These are phyloP conservation scores for Campoletis raptor DNA, from an alignment of 2,888 invertebrate species.

Conservation along the genomic window DNA sequence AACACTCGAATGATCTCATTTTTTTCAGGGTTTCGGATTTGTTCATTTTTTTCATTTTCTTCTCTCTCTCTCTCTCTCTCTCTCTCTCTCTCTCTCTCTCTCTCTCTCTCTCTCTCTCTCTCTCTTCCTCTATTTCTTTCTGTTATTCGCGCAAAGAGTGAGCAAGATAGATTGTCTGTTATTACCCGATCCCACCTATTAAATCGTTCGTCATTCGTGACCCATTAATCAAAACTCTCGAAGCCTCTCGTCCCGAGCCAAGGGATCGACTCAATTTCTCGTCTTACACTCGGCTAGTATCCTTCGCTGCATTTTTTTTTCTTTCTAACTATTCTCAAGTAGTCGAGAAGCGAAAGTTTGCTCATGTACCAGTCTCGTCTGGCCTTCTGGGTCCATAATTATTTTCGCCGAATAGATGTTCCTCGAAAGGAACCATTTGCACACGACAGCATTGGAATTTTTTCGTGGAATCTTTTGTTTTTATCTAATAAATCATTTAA, in stretches of 20 bases:
- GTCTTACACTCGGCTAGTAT: slow-evolving; percentile 44
- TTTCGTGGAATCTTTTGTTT: slow-evolving; percentile 2
- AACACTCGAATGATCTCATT: background rate
- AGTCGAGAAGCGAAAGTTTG: slow-evolving; percentile 34
- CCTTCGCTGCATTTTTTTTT: slow-evolving; percentile 37
- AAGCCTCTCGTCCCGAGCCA: slow-evolving; percentile 22
- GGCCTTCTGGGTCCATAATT: slow-evolving; percentile 37
- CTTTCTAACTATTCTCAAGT: slow-evolving; percentile 33
- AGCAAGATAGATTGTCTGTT: slow-evolving; percentile 67
- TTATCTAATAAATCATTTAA: background rate
- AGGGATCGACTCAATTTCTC: slow-evolving; percentile 51
- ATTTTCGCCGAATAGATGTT: slow-evolving; percentile 50
- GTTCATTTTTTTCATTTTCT: background rate
- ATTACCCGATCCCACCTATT: slow-evolving; percentile 77
- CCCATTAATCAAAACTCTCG: slow-evolving; percentile 78
- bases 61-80: slow-evolving; percentile 2
- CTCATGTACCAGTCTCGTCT: background rate
- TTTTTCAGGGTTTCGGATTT: background rate
- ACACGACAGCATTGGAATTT: slow-evolving; percentile 8
- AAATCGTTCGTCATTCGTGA: slow-evolving; percentile 80
- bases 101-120: slow-evolving; percentile 19
- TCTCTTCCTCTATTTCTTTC: background rate
- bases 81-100: slow-evolving; percentile 31
- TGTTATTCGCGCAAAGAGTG: slow-evolving; percentile 36
- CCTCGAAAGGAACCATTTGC: slow-evolving; percentile 25